Conservation (phyloP, 2,113 vertebrate species). For the Oncorhynchus tshawytscha region DNA sequence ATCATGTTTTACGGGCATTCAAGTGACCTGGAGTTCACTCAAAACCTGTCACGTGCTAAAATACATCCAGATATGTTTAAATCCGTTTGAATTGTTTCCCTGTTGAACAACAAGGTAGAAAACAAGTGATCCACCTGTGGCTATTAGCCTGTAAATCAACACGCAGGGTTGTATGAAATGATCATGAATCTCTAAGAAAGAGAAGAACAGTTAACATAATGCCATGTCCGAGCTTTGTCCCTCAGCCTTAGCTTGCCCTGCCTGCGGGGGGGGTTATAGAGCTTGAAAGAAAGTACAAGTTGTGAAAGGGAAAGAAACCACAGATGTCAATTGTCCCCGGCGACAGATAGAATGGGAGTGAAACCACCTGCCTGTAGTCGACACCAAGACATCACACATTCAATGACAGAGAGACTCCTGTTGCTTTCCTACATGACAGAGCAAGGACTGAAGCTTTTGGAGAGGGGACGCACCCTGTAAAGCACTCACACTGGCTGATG, state of each 20-base stretch:
- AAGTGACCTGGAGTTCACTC: background rate
- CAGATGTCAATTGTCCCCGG: slow-evolving; percentile 45
- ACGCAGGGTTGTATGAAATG: background rate
- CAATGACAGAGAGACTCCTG: slow-evolving; percentile 7
- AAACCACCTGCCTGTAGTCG: slow-evolving; percentile 50
- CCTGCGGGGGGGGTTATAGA: slow-evolving; percentile 25
- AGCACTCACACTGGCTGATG: background rate
- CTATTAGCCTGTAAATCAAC: background rate
- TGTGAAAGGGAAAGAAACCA: slow-evolving; percentile 46
- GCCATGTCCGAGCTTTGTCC: slow-evolving; percentile 27
- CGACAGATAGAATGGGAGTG: slow-evolving; percentile 25
- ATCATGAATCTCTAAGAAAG: background rate
- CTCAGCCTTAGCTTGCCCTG: slow-evolving; percentile 32
- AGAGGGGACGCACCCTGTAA: background rate
- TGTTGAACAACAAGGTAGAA: background rate
- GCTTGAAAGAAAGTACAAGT: slow-evolving; percentile 28
- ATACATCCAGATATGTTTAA: background rate
- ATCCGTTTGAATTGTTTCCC: background rate
- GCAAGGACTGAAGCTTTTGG: slow-evolving; percentile 9
- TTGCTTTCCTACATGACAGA: slow-evolving; percentile 5
- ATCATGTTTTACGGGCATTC: background rate
- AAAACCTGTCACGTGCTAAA: background rate
- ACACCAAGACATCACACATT: slow-evolving; percentile 8
- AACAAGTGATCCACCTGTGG: background rate
- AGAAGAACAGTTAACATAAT: background rate